Conservation (phyloP, 2,888 invertebrate genomes). For the Parnassius smintheus region DNA sequence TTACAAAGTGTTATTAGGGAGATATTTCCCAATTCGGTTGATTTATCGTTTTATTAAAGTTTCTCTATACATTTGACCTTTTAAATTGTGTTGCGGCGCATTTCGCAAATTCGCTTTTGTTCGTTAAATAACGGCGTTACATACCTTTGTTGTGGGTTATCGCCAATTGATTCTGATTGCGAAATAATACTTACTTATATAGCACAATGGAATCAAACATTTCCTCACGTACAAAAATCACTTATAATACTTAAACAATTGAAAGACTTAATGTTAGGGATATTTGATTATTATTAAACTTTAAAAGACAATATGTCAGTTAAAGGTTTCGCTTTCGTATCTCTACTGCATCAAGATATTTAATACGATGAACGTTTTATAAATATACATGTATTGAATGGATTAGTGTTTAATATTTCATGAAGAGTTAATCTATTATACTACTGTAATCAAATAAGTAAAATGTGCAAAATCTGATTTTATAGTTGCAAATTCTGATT, state of each 20-base stretch:
- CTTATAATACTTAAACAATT: conserved; percentile 15
- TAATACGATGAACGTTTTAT: not conserved
- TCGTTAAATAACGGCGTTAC: conserved; percentile 48
- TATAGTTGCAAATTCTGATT: too few relatives aligned
- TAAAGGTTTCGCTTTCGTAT: conserved; percentile 1
- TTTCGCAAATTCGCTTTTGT: conserved; percentile 57
- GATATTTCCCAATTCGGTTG: conserved; percentile 27
- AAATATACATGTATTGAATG: not conserved
- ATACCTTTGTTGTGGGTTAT: conserved; percentile 37
- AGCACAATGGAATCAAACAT: conserved; percentile 6
- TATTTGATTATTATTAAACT: conserved; percentile 10
- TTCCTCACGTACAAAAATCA: conserved; percentile 7
- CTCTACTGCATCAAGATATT: conserved; percentile 8
- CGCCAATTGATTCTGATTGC: conserved; percentile 43
- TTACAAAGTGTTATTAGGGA: conserved; percentile 23
- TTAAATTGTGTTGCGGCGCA: conserved; percentile 45
- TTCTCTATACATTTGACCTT: conserved; percentile 58
- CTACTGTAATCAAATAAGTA: too few relatives aligned
- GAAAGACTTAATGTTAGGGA: conserved; percentile 15
- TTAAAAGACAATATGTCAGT: not conserved
- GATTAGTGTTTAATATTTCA: not conserved
- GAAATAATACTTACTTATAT: conserved; percentile 33
- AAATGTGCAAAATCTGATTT: too few relatives aligned
- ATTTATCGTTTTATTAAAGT: conserved; percentile 38
- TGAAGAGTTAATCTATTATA: not conserved